Conservation (phyloP, 53 echinoderm and acorn worm genomes). For the Zoroaster sp. region DNA sequence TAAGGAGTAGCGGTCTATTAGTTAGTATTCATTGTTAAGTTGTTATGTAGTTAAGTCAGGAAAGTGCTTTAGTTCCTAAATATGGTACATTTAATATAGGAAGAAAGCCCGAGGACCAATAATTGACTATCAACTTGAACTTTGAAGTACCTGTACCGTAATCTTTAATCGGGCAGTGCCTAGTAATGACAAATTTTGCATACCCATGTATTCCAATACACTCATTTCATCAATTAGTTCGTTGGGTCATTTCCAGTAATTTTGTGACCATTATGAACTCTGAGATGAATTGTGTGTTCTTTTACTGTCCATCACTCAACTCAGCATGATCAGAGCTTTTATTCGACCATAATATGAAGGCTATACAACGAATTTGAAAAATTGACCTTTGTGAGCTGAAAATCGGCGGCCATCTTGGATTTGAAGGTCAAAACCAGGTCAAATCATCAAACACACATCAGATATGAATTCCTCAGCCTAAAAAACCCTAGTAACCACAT, state of each 20-base stretch:
- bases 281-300: background rate
- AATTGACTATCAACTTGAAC: background rate
- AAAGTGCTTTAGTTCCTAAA: background rate
- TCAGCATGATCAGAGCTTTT: background rate
- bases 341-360: background rate
- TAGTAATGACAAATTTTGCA: too few species aligned
- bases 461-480: slow-evolving; percentile 32
- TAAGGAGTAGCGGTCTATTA: too few species aligned
- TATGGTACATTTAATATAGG: background rate
- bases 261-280: background rate
- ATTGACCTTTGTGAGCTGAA: background rate
- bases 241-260: background rate
- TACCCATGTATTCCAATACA: too few species aligned
- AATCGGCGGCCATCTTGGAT: slow-evolving; percentile 15
- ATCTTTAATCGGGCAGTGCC: too few species aligned
- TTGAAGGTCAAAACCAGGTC: slow-evolving; percentile 1
- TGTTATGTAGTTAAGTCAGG: background rate
- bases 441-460: too few species aligned
- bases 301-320: background rate
- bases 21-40: background rate
- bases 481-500: background rate
- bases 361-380: background rate
- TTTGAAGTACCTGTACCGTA: too few species aligned
- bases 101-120: background rate
- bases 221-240: too few species aligned